A percentile compares a stretch with the other conserved stretches of the same genome.
Conservation (phyloP, 2,113 vertebrate species). For the Grammomys dolichurus region DNA sequence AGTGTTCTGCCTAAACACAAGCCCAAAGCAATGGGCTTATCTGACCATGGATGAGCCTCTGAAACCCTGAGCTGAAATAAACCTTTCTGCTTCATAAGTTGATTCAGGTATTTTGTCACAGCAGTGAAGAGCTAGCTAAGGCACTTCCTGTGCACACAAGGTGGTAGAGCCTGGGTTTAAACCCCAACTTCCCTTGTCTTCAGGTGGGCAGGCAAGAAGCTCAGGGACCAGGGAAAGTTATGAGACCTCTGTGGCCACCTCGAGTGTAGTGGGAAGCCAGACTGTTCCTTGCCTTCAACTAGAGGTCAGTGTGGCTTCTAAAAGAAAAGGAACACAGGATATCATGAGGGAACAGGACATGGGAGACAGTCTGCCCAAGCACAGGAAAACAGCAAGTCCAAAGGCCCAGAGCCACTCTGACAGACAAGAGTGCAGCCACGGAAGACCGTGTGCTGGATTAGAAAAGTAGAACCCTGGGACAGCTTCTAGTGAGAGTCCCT, state of each 20-base stretch:
- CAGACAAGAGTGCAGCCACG: not conserved
- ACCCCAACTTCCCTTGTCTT: not conserved
- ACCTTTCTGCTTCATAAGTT: not conserved
- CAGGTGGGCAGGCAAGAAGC: not conserved
- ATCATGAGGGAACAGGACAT: not conserved
- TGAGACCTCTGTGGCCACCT: not conserved
- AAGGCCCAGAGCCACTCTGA: fast-evolving
- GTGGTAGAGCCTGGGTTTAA: not conserved
- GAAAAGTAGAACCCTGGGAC: fast-evolving
- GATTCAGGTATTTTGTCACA: not conserved
- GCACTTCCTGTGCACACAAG: not conserved
- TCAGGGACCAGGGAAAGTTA: not conserved
- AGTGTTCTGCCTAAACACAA: not conserved
- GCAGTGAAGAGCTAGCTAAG: not conserved
- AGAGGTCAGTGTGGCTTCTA: not conserved
- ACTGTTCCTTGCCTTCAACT: not conserved
- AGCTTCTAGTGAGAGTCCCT: too few species aligned
- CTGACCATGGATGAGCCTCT: not conserved
- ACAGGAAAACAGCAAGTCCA: not conserved
- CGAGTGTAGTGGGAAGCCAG: not conserved
- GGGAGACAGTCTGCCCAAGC: not conserved
- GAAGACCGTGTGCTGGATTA: not conserved
- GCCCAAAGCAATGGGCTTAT: not conserved
- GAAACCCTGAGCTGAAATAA: not conserved
- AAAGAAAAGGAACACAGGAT: not conserved